A percentile compares a stretch with the other conserved stretches of the same genome.
Evolutionary conservation across 2,888 invertebrate genomes (phyloP).

Genomic region (Drymonia ruficornis): DNA sequence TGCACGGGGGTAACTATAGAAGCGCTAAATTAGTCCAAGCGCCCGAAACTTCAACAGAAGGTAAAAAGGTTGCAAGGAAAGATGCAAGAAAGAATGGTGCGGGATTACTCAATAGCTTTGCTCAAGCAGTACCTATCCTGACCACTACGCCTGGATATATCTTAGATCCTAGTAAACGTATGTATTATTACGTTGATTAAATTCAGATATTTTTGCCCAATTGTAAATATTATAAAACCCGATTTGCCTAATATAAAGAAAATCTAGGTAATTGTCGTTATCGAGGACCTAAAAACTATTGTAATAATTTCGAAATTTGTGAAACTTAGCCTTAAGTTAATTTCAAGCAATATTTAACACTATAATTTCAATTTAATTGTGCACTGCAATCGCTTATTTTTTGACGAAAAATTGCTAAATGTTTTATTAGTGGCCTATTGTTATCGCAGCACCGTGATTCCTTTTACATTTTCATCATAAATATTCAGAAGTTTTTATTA

Average conservation of each 20-base stretch:
- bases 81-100: slow-evolving; percentile 57
- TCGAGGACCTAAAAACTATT: not conserved
- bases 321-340: slow-evolving; percentile 7
- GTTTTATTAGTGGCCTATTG: slow-evolving; percentile 4
- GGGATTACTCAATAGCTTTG: slow-evolving; percentile 67
- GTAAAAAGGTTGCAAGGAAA: slow-evolving; percentile 36
- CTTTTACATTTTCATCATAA: not conserved
- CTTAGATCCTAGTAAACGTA: slow-evolving; percentile 79
- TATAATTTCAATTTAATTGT: slow-evolving; percentile 5
- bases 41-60: slow-evolving; percentile 32
- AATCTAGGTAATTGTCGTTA: slow-evolving; percentile 8
- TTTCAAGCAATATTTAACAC: slow-evolving; percentile 7
- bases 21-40: slow-evolving; percentile 59
- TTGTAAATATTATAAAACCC: not conserved
- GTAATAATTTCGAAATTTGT: slow-evolving; percentile 6
- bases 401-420: slow-evolving; percentile 5
- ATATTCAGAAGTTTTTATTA: too few relatives aligned
- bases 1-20: slow-evolving; percentile 78
- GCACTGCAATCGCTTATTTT: slow-evolving; percentile 3
- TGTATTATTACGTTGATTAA: slow-evolving; percentile 78
- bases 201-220: slow-evolving; percentile 8
- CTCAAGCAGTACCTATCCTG: slow-evolving; percentile 66
- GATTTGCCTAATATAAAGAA: slow-evolving; percentile 6
- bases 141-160: slow-evolving; percentile 72
- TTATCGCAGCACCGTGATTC: not conserved